Evolutionary conservation across 2,888 invertebrate genomes (phyloP).

Genomic region (Stenurella melanura): DNA sequence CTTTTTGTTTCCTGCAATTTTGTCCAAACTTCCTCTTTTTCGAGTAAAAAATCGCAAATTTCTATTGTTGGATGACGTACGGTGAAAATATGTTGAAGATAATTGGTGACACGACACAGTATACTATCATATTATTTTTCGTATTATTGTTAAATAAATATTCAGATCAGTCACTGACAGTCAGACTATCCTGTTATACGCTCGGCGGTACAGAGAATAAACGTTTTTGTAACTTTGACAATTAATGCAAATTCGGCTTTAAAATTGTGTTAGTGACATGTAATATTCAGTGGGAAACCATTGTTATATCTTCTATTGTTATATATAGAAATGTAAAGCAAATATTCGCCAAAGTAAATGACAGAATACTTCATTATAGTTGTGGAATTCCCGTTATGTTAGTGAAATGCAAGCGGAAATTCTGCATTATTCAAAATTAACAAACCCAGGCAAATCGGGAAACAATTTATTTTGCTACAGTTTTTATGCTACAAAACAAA

Average conservation of each 20-base stretch:
- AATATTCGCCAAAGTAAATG: neutral
- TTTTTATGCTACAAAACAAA: neutral
- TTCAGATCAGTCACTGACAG: too few species aligned
- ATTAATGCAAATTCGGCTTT: neutral
- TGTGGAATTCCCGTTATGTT: neutral
- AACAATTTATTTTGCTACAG: neutral
- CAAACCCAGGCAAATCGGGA: neutral
- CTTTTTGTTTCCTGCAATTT: too few species aligned
- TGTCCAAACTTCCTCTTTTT: too few species aligned
- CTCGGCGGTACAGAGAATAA: neutral
- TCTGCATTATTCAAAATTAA: neutral
- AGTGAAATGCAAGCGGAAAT: neutral
- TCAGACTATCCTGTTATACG: too few species aligned
- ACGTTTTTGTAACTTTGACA: neutral
- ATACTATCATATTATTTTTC: too few species aligned
- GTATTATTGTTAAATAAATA: too few species aligned
- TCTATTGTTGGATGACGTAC: too few species aligned
- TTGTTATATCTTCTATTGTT: neutral
- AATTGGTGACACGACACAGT: too few species aligned
- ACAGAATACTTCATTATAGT: constrained; percentile 4
- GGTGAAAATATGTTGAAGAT: too few species aligned
- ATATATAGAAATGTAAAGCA: neutral
- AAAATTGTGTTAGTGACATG: neutral
- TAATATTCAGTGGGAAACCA: neutral
- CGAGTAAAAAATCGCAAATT: too few species aligned